Conservation (phyloP, 2,888 invertebrate species). For the Andrena hattorfiana region DNA sequence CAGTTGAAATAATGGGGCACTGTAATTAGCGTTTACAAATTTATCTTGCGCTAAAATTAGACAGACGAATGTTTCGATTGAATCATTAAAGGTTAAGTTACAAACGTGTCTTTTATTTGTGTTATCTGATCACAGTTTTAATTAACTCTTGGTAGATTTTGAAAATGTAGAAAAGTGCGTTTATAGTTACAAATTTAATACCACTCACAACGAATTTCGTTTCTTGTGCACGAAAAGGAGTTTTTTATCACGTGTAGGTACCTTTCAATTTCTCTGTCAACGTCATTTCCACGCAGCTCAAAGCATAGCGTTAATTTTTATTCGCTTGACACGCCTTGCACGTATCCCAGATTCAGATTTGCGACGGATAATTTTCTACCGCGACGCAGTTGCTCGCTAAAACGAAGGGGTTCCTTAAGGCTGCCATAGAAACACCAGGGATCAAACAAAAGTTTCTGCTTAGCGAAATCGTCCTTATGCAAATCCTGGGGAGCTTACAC, state of each 20-base stretch:
- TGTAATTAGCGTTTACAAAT: conserved; percentile 14
- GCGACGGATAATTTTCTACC: conserved; percentile 50
- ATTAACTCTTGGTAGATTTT: neutral
- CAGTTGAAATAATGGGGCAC: neutral
- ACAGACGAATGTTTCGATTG: conserved; percentile 18
- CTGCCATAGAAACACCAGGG: conserved; percentile 66
- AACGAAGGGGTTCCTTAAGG: conserved; percentile 55
- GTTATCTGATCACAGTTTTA: conserved; percentile 9
- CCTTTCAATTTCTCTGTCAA: conserved; percentile 18
- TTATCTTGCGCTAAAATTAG: neutral
- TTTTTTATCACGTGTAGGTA: neutral
- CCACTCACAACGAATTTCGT: neutral
- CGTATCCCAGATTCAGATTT: conserved; percentile 39
- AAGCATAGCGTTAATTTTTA: conserved; percentile 43
- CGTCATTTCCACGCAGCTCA: neutral
- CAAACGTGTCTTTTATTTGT: neutral
- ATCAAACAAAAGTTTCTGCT: conserved; percentile 70
- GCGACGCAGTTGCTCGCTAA: conserved; percentile 29
- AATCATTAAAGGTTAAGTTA: neutral
- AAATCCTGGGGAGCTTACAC: conserved; percentile 59
- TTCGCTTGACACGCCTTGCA: conserved; percentile 14
- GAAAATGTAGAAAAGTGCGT: neutral
- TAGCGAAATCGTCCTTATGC: conserved; percentile 62
- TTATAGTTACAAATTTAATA: neutral
- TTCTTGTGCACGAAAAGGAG: too few species aligned